Percentiles rank a stretch among this genome's conserved stretches.
These are phyloP conservation scores for Actias luna DNA, from an alignment of 2,888 invertebrate species.

Conservation along the genomic window DNA sequence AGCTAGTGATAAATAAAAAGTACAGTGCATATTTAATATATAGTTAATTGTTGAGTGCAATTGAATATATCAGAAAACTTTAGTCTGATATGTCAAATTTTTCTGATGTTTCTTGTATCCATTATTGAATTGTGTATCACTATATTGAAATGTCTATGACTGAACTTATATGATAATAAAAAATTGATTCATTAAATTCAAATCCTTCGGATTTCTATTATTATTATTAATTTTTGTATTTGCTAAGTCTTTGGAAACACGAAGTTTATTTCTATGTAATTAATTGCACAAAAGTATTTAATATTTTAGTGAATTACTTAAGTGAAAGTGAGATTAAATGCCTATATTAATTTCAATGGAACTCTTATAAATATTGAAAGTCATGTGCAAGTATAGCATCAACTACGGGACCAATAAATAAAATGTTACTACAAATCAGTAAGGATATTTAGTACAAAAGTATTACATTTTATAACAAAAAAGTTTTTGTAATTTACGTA, in stretches of 20 bases:
- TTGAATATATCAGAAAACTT: too few relatives aligned
- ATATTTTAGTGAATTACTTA: not conserved
- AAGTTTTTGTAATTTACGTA: not conserved
- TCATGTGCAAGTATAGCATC: not conserved
- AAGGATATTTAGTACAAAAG: not conserved
- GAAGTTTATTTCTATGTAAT: not conserved
- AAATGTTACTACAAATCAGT: not conserved
- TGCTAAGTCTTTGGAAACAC: not conserved
- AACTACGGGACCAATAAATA: constrained; percentile 4
- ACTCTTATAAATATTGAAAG: not conserved
- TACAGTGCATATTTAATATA: not conserved
- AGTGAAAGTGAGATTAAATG: not conserved
- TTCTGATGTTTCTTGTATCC: too few relatives aligned
- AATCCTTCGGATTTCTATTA: not conserved
- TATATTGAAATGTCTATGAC: too few relatives aligned
- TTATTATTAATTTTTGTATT: not conserved
- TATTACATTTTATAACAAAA: too few relatives aligned
- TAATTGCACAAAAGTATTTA: not conserved
- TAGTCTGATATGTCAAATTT: too few relatives aligned
- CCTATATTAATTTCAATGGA: not conserved
- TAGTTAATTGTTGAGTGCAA: not conserved
- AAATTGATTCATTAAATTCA: not conserved
- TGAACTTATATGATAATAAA: too few relatives aligned
- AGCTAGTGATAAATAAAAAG: too few relatives aligned
- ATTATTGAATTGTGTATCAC: not conserved